Percentiles rank a stretch among this genome's conserved stretches.
Evolutionary conservation across 2,888 invertebrate species (phyloP).

Genomic region (Brachyptera risi): DNA sequence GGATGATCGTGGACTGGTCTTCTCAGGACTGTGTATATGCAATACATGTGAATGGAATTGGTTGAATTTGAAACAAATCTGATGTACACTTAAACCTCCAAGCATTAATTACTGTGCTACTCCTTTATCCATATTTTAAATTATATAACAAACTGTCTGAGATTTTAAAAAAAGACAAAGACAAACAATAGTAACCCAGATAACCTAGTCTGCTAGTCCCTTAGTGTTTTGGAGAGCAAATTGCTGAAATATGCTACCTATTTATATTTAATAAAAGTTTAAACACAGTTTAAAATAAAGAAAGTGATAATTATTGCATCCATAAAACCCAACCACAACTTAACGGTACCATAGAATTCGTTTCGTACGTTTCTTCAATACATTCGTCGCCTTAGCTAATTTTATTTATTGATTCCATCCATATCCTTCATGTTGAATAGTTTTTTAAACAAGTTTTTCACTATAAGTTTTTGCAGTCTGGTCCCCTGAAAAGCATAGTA

Average conservation of each 20-base stretch:
- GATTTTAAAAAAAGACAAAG: slow-evolving; percentile 16
- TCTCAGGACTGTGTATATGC: slow-evolving; percentile 20
- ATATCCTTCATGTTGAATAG: too few relatives aligned
- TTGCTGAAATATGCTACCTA: slow-evolving; percentile 28
- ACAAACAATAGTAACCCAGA: slow-evolving; percentile 29
- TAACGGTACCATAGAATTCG: too few relatives aligned
- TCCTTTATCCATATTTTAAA: slow-evolving; percentile 13
- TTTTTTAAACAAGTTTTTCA: too few relatives aligned
- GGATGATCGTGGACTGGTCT: slow-evolving; percentile 3
- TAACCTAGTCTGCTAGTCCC: slow-evolving; percentile 28
- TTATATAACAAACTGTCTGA: background rate
- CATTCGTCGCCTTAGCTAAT: too few relatives aligned
- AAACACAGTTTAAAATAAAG: background rate
- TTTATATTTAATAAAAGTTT: slow-evolving; percentile 31
- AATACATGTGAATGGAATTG: slow-evolving; percentile 11
- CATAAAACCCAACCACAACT: too few relatives aligned
- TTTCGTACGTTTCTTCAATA: too few relatives aligned
- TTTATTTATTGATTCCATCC: too few relatives aligned
- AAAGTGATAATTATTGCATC: background rate
- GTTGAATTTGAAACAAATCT: slow-evolving; percentile 3
- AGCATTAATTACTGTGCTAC: slow-evolving; percentile 7
- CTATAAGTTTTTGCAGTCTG: too few relatives aligned
- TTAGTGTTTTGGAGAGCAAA: slow-evolving; percentile 32
- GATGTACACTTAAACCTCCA: slow-evolving; percentile 2
- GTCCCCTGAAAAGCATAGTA: too few relatives aligned